These are phyloP conservation scores for Macrobrachium rosenbergii DNA, from an alignment of 1,140 invertebrate species.

Conservation along the genomic window DNA sequence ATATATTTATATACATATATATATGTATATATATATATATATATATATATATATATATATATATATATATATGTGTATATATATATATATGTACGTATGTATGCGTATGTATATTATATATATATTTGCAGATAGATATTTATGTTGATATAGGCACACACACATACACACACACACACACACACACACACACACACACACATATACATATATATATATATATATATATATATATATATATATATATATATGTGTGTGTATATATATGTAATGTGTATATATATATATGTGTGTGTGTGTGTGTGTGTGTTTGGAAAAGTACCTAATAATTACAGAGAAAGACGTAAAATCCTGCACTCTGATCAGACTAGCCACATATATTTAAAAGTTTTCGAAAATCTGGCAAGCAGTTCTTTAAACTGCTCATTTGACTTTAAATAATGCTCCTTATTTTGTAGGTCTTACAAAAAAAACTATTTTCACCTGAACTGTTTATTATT, in stretches of 20 bases:
- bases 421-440: too few species aligned
- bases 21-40: neutral
- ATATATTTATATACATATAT: neutral
- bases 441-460: too few species aligned
- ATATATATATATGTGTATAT: too few species aligned
- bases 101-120: neutral
- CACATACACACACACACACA: neutral
- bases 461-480: too few species aligned
- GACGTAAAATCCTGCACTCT: neutral
- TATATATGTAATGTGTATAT: neutral
- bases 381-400: neutral
- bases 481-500: too few species aligned
- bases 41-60: neutral
- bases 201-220: neutral
- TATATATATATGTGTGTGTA: neutral
- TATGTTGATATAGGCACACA: neutral
- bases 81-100: neutral
- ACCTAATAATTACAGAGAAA: neutral
- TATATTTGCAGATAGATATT: slow-evolving; percentile 4
- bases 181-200: slow-evolving; percentile 11
- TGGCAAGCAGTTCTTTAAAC: too few species aligned
- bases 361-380: neutral
- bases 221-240: slow-evolving; percentile 11
- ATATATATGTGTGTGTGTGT: neutral
- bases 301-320: neutral